Evolutionary conservation across 2,888 invertebrate species (phyloP), one percentile per base, ranked within the genome.

Genomic region (Steinernema scapterisci): DNA sequence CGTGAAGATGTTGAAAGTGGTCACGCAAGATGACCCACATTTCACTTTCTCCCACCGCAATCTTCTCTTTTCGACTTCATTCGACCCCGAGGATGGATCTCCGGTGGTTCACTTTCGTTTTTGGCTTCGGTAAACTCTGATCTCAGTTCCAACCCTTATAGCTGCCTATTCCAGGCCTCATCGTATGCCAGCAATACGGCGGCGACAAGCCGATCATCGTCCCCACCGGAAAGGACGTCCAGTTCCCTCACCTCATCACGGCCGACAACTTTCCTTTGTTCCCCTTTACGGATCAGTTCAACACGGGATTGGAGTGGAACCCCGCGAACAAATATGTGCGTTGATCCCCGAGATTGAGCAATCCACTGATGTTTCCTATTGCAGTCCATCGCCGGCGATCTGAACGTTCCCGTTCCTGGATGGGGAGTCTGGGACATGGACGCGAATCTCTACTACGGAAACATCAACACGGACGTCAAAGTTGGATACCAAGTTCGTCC

Each of bases 361-460:
- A n/a, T n/a, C n/a, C n/a, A n/a, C 13, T 23, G 5, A 11, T 3
- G 1, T 23, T 2, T 54, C 54, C 21, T 27, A 16, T 77, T 77
- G 21, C 45, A 84, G 84, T 81, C 83, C 21, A 45, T 84, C 76
- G 82, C 84, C 13, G 84, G 85, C 0, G 83, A 84, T 72, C 70
- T 85, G 74, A 84, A 83, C 45, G 74, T 85, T 9, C 85, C 85
- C 1, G 75, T 85, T 19, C 84, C 84, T 0, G 84, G 83, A n/a
- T 85, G 85, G 85, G 85, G 85, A 11, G 83, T 84, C 70, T 83
- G 81, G 44, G 85, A 85, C 56, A 76, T 85, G 23, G 84, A 84
- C 71, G 81, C 82, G 9, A 84, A 83, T 73, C 51, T 85, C 11
- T 82, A 83, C 72, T 81, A 72, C 31, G 83, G 82, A 19, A 72